phyloP scores from a whole-genome alignment of 2,113 vertebrate species.

The Eonycteris spelaea region DNA sequence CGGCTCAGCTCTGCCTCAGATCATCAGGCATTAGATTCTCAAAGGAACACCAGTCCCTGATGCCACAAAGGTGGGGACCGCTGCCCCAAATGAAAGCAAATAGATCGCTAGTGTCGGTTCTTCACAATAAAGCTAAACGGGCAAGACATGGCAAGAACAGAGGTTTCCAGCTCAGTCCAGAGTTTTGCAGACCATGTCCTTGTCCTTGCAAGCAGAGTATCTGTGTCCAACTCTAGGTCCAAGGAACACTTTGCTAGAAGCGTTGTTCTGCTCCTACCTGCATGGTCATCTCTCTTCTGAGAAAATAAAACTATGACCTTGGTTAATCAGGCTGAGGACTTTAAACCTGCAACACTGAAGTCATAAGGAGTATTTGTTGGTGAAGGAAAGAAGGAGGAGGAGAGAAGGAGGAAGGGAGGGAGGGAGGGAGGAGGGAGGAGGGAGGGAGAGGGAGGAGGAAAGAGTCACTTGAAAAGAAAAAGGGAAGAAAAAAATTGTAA shows the following conservation, averaged over 20 bases:
- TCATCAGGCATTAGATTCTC: too few species aligned
- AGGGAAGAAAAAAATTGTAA: background rate
- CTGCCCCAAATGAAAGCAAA: background rate
- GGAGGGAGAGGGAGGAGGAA: background rate
- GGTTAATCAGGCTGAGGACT: background rate
- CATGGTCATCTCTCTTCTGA: background rate
- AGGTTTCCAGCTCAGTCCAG: background rate
- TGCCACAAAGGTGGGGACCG: too few species aligned
- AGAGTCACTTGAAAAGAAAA: background rate
- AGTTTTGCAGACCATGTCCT: background rate
- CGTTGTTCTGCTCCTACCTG: background rate
- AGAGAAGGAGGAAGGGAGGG: background rate
- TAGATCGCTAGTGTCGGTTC: background rate
- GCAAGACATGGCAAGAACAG: background rate
- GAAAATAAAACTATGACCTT: background rate
- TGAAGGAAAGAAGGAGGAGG: background rate
- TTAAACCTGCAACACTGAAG: background rate
- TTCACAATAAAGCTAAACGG: background rate
- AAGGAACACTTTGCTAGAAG: background rate
- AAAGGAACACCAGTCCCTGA: too few species aligned
- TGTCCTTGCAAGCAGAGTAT: background rate
- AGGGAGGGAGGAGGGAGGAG: background rate
- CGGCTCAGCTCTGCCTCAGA: too few species aligned
- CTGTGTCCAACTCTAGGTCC: fast-evolving
- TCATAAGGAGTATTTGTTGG: background rate